Evolutionary conservation across 2,113 vertebrate species (phyloP).

Genomic region (Neomonachus schauinslandi): DNA sequence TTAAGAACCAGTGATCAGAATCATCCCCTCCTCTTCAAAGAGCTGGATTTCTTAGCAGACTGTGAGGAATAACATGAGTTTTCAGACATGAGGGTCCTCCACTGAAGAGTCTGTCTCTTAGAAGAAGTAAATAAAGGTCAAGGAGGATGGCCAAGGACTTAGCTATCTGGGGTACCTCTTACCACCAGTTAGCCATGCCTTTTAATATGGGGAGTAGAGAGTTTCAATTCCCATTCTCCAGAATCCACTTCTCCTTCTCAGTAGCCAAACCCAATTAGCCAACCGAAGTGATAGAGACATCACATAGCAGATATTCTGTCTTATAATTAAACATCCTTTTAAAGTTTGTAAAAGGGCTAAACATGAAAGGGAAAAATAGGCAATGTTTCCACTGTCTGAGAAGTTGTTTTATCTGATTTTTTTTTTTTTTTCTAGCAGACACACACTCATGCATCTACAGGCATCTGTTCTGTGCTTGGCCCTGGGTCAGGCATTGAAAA

Average conservation of each 20-base stretch:
- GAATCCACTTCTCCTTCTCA: neutral
- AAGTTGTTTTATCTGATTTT: neutral
- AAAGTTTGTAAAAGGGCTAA: neutral
- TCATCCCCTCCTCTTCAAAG: neutral
- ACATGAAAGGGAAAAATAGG: neutral
- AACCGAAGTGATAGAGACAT: neutral
- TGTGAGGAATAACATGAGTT: accelerated
- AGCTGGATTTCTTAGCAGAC: neutral
- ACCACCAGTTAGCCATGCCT: neutral
- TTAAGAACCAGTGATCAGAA: neutral
- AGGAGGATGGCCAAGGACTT: neutral
- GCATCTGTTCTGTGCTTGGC: neutral
- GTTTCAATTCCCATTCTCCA: neutral
- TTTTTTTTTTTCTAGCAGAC: neutral
- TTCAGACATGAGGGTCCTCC: neutral
- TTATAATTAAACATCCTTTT: conserved; percentile 21
- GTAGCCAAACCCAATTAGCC: neutral
- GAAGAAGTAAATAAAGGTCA: neutral
- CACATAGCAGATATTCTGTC: neutral
- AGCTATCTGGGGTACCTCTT: neutral
- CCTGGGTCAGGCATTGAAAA: accelerated
- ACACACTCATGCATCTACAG: accelerated
- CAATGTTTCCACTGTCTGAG: neutral
- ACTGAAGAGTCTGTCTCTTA: neutral
- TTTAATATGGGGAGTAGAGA: accelerated